A percentile compares a stretch with the other conserved stretches of the same genome.
These are phyloP conservation scores for Armadillidium nasatum DNA, from an alignment of 1,140 invertebrate genomes.

Conservation along the genomic window DNA sequence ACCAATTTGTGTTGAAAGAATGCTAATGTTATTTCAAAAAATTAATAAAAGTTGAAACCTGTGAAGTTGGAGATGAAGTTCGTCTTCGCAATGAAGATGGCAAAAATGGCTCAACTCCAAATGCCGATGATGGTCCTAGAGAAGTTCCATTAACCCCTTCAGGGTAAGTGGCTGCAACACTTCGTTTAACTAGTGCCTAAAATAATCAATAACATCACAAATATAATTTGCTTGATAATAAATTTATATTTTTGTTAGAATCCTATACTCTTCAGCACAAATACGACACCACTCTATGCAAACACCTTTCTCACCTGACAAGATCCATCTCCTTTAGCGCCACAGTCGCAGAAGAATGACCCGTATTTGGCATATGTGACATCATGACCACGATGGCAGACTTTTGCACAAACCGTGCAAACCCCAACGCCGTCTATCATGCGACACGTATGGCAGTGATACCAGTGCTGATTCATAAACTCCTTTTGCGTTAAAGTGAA, in stretches of 20 bases:
- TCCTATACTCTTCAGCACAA: background rate
- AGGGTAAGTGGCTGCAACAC: conserved; percentile 53
- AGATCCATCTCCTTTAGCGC: conserved; percentile 84
- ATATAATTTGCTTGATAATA: too few relatives aligned
- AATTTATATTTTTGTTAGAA: too few relatives aligned
- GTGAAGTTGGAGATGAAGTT: conserved; percentile 59
- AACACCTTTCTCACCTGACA: conserved; percentile 52
- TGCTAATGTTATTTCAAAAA: background rate
- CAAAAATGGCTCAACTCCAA: conserved; percentile 51
- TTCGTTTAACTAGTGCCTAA: conserved; percentile 67
- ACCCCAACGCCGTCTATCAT: conserved; percentile 98
- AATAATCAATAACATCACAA: background rate
- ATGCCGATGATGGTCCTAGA: conserved; percentile 49
- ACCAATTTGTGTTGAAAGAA: conserved; percentile 24
- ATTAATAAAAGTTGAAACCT: background rate
- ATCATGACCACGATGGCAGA: conserved; percentile 94
- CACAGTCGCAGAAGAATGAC: conserved; percentile 98
- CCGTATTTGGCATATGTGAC: conserved; percentile 97
- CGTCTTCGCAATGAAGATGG: conserved; percentile 62
- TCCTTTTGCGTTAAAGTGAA: conserved; percentile 95
- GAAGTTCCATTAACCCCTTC: conserved; percentile 42
- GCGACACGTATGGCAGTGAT: conserved; percentile 95
- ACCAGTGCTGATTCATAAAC: conserved; percentile 94
- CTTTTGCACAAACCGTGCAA: conserved; percentile 92
- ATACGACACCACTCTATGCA: background rate